These are phyloP conservation scores for Spicauda simplicius DNA, from an alignment of 2,888 invertebrate species.

Conservation along the genomic window DNA sequence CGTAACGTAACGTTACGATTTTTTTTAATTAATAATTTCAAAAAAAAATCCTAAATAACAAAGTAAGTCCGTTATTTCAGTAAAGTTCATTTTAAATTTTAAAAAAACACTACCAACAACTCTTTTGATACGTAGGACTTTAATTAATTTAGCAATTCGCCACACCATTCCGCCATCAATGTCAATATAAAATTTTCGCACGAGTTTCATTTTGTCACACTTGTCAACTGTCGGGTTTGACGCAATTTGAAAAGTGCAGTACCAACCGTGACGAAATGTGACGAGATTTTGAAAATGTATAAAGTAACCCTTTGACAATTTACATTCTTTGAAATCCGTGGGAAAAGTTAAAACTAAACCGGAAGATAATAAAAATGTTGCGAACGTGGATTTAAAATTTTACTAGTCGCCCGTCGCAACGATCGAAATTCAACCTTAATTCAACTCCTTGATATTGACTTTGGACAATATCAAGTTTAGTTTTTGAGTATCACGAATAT, in stretches of 20 bases:
- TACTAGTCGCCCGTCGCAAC: too few relatives aligned
- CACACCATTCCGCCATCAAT: slow-evolving; percentile 49
- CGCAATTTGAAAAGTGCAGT: slow-evolving; percentile 64
- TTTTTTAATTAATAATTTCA: too few relatives aligned
- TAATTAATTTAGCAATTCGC: slow-evolving; percentile 52
- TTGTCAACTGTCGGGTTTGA: slow-evolving; percentile 75
- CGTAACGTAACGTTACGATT: too few relatives aligned
- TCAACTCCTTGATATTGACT: too few relatives aligned
- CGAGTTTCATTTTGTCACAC: slow-evolving; percentile 73
- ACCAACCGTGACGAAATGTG: slow-evolving; percentile 71
- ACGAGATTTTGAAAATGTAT: slow-evolving; percentile 77
- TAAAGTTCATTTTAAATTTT: too few relatives aligned
- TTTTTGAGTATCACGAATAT: too few relatives aligned
- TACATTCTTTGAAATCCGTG: slow-evolving; percentile 54
- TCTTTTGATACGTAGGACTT: background rate
- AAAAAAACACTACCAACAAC: background rate
- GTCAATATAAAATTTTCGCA: slow-evolving; percentile 64
- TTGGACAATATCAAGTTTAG: too few relatives aligned
- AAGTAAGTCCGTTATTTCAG: too few relatives aligned
- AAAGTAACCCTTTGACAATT: slow-evolving; percentile 70
- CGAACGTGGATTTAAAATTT: slow-evolving; percentile 19
- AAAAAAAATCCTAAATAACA: too few relatives aligned
- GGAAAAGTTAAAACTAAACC: slow-evolving; percentile 48
- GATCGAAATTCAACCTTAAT: too few relatives aligned
- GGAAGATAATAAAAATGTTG: background rate